Percentiles rank a stretch among this genome's conserved stretches.
These are phyloP conservation scores for Enteromius afrohamiltoni DNA, from an alignment of 2,797 vertebrate genomes.

Conservation along the genomic window DNA sequence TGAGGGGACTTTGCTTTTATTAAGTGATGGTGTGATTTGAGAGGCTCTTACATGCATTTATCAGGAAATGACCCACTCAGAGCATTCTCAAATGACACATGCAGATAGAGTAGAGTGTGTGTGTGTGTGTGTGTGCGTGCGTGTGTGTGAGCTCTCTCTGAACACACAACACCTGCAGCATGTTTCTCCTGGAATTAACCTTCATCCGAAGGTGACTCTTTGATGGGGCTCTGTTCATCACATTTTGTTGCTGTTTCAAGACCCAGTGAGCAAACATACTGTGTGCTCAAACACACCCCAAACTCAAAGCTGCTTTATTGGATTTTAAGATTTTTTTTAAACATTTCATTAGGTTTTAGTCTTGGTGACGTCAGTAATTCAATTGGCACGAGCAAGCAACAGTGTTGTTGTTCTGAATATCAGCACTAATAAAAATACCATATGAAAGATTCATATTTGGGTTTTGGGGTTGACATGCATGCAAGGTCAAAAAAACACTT, in stretches of 20 bases:
- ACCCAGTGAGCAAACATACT: not conserved
- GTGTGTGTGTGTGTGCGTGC: not conserved
- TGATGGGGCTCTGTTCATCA: slow-evolving; percentile 8
- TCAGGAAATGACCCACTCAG: not conserved
- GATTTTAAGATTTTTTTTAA: not conserved
- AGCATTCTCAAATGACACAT: not conserved
- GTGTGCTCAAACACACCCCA: not conserved
- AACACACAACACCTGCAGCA: not conserved
- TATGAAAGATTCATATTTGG: too few relatives aligned
- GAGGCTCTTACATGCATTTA: not conserved
- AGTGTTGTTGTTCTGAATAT: not conserved
- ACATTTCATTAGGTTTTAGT: not conserved
- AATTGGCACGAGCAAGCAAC: not conserved
- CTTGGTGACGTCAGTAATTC: not conserved
- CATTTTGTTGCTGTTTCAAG: not conserved
- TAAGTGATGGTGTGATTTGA: slow-evolving; percentile 20
- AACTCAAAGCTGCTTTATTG: not conserved
- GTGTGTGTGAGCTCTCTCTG: not conserved
- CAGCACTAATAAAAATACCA: not conserved
- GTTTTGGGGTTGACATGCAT: too few relatives aligned
- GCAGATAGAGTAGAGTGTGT: not conserved
- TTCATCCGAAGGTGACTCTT: slow-evolving; percentile 34
- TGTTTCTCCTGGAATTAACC: slow-evolving; percentile 33
- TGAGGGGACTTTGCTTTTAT: slow-evolving; percentile 12
- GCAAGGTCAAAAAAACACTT: too few relatives aligned